Base-by-base conservation (phyloP, 2,113 vertebrate species). In the Electrona antarctica region DNA sequence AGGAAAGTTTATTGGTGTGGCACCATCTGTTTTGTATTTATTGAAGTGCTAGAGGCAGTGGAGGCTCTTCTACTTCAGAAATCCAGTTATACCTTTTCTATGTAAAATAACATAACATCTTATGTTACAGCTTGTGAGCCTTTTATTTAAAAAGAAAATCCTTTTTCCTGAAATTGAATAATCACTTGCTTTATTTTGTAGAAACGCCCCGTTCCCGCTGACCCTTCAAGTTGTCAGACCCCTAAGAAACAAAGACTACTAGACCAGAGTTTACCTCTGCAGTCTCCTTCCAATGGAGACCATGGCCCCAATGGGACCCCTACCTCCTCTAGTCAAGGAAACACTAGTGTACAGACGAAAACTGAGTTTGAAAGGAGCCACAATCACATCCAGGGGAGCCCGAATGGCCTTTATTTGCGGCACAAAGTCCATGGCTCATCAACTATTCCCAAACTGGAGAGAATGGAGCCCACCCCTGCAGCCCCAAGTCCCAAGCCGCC, bases 181-280 rank as follows among this genome's bases (percentile, higher is more conserved):
- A 59, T 58, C 12, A 52, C 73, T 3, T 72, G 7, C 59, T 29
- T 55, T 64, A 21, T 8, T 9, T 55, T 51, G 7, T 62, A 94
- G 94, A 95, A 95, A 91, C 93, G 94, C 2, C 89, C 91, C 58
- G 70, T 92, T 71, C 79, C 86, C 74, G 83, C 86, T 12, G 91
- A 93, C n/a, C 71, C 73, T 50, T 73, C 84, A 67, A 88, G 89
- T 73, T 89, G 65, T 56, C 91, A 92, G 70, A 89, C 85, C 49
- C 89, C 90, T n/a, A 94, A 94, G 87, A 94, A 90, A 79, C 90
- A 85, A 69, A 91, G 82, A 87, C 81, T 91, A 28, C 77, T 83
- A 59, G 91, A 94, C 60, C 86, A 81, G 59, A 86, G 84, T 83
- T 69, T 84, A 71, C 84, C 85, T 67, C 79, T 72, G 66, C 90